phyloP scores from a whole-genome alignment of 1,140 invertebrate species.

The Bombus ignitus region DNA sequence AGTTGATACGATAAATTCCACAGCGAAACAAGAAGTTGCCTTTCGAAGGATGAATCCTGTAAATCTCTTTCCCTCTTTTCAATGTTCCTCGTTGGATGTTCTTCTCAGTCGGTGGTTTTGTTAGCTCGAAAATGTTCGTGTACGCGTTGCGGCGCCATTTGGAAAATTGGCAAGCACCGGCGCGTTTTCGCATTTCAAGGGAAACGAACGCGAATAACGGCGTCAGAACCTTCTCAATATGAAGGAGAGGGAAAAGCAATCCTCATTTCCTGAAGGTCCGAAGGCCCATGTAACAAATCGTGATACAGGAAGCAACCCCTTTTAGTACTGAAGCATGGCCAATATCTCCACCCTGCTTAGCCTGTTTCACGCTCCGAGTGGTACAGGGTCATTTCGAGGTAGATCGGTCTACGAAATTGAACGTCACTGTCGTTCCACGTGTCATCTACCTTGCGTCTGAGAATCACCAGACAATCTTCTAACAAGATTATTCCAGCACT shows the following conservation, averaged over 20 bases:
- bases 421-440: constrained; percentile 43
- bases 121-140: neutral
- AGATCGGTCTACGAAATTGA: constrained; percentile 53
- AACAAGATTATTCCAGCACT: neutral
- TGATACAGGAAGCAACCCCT: constrained; percentile 50
- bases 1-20: neutral
- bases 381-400: constrained; percentile 50
- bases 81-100: neutral
- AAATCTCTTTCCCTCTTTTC: neutral
- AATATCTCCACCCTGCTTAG: constrained; percentile 56
- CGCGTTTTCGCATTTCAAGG: neutral
- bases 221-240: constrained; percentile 14
- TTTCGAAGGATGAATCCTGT: neutral
- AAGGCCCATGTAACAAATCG: constrained; percentile 35
- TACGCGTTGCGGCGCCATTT: neutral
- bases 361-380: constrained; percentile 55
- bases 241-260: constrained; percentile 9
- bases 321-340: constrained; percentile 46
- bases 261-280: constrained; percentile 42
- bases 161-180: constrained; percentile 22
- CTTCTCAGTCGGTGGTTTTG: neutral
- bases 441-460: constrained; percentile 27
- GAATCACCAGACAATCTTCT: neutral
- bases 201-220: neutral
- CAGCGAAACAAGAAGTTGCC: neutral